These are phyloP conservation scores for Acanthurus leucopareius DNA, from an alignment of 2,797 vertebrate species.

Conservation along the genomic window DNA sequence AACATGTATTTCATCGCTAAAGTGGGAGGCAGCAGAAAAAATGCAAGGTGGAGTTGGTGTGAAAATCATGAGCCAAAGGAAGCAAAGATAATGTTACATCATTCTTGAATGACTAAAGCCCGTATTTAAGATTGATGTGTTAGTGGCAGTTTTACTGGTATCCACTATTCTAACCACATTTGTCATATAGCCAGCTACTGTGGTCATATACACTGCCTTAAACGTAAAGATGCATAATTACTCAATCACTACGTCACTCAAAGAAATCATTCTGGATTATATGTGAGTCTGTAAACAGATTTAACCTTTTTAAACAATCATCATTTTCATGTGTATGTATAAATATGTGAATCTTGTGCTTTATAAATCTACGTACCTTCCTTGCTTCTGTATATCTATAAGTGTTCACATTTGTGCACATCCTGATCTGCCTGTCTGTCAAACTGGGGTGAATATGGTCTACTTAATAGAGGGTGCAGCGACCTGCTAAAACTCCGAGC, in stretches of 20 bases:
- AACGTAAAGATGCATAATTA: conserved; percentile 1
- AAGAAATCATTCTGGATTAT: conserved; percentile 6
- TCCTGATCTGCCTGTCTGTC: conserved; percentile 27
- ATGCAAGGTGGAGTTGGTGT: neutral
- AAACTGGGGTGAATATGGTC: conserved; percentile 56
- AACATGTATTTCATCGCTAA: neutral
- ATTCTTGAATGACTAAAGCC: neutral
- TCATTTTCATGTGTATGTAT: neutral
- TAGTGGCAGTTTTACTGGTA: conserved; percentile 3
- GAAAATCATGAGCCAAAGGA: neutral
- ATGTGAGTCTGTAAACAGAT: neutral
- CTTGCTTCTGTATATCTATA: neutral
- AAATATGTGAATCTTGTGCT: neutral
- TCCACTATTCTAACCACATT: conserved; percentile 5
- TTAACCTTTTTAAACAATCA: neutral
- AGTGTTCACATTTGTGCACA: neutral
- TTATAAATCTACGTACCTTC: neutral
- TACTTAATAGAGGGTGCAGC: conserved; percentile 65
- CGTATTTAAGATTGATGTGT: neutral
- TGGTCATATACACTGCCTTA: neutral
- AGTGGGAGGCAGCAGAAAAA: neutral
- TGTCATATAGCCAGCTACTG: neutral
- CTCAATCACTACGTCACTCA: neutral
- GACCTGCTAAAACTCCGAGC: conserved; percentile 76
- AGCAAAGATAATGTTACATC: neutral